Conservation (phyloP, 1,140 invertebrate genomes). For the Drosophila orosa region DNA sequence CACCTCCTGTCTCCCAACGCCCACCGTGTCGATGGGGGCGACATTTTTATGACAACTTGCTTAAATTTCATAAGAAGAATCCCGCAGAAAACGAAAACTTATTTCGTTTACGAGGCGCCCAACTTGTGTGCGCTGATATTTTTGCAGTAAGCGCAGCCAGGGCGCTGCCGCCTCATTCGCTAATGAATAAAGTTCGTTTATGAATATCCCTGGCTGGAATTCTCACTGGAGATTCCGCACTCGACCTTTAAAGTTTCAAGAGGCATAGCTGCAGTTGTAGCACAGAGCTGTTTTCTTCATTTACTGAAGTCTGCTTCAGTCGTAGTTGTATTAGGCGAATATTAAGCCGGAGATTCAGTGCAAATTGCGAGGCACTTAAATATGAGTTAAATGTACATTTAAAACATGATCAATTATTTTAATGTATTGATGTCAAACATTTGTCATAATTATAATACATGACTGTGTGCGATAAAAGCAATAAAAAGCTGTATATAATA, state of each 20-base stretch:
- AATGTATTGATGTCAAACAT: neutral
- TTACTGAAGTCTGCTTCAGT: neutral
- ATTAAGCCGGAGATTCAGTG: neutral
- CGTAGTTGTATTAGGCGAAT: neutral
- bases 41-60: constrained; percentile 82
- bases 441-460: neutral
- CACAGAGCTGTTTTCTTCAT: neutral
- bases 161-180: constrained; percentile 31
- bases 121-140: constrained; percentile 43
- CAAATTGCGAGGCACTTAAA: neutral
- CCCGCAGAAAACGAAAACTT: constrained; percentile 62
- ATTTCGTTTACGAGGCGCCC: constrained; percentile 59
- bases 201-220: constrained; percentile 43
- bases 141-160: constrained; percentile 15
- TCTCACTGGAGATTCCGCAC: neutral
- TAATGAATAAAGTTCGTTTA: constrained; percentile 78
- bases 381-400: neutral
- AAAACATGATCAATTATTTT: neutral
- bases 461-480: neutral
- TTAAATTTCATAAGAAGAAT: constrained; percentile 76
- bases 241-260: constrained; percentile 19
- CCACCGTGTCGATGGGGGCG: constrained; percentile 50
- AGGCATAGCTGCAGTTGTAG: neutral
- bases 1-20: neutral
- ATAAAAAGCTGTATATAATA: neutral